These are phyloP conservation scores for Eupelmus urozonus DNA, from an alignment of 2,888 invertebrate species.

Conservation along the genomic window DNA sequence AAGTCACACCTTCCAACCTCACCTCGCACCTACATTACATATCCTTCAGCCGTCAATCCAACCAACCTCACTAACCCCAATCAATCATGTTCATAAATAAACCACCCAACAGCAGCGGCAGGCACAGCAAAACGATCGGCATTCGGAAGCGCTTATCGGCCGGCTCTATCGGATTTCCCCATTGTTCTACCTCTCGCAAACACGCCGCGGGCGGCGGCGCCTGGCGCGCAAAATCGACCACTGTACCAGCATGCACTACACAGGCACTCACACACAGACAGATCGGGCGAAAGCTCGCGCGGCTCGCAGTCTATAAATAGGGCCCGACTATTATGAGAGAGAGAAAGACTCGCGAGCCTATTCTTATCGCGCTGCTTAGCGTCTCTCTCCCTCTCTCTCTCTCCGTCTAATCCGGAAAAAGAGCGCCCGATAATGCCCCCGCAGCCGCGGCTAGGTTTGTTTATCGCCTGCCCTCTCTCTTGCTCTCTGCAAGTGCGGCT, in stretches of 20 bases:
- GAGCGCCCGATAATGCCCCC: background rate
- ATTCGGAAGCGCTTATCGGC: slow-evolving; percentile 3
- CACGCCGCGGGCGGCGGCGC: no score
- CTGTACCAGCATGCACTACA: no score
- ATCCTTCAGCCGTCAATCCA: no score
- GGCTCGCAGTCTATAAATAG: background rate
- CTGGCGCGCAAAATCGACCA: no score
- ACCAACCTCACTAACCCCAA: no score
- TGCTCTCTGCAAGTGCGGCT: background rate
- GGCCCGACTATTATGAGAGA: no score
- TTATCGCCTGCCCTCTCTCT: background rate
- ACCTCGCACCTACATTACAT: no score
- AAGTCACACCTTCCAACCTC: no score
- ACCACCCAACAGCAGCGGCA: no score
- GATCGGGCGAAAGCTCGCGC: background rate
- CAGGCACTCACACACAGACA: no score
- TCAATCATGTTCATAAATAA: no score
- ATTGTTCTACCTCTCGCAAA: slow-evolving; percentile 7
- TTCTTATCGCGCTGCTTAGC: slow-evolving; percentile 41
- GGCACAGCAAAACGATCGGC: slow-evolving; percentile 1
- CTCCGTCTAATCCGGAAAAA: background rate
- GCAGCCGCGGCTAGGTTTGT: background rate
- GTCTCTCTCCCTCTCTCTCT: no score
- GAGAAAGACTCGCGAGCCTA: background rate
- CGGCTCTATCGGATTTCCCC: slow-evolving; percentile 24